Evolutionary conservation across 53 echinoderm and acorn worm species (phyloP), one percentile per base, ranked within the genome.

Genomic region (Astropecten irregularis): DNA sequence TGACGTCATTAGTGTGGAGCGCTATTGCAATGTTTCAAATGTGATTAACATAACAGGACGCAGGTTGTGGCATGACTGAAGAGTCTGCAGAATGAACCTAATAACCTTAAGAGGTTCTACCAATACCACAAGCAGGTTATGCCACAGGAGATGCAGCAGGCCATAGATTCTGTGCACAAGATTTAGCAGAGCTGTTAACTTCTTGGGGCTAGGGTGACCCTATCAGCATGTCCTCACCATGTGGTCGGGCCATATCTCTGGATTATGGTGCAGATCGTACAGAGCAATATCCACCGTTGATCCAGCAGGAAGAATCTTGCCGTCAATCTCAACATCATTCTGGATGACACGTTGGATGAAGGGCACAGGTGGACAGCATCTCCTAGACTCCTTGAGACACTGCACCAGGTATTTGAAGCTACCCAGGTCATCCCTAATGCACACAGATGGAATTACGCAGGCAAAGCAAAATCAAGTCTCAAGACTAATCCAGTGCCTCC

Each of bases 301-400:
- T 25, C 86, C 86, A 4, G 76, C 66, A 5, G 73, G 73, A 0
- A 86, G 63, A 26, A 86, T 37, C 44, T 77, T 86, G 39, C 86
- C 86, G 9, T 64, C 76, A 30, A 86, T 58, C 46, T 86, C 40
- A 4, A 66, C 27, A n/a, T 86, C 77, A 8, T 76, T 66, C 52
- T 86, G 76, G 34, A 76, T 76, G 19, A 53, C 66, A 38, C 86
- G 47, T 23, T 74, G 76, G 20, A 86, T 64, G 44, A 73, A 49
- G 0, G 76, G 63, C 26, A 86, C 86, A 3, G 86, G 86, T 40
- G 86, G 47, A 49, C 83, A 87, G 53, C 81, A 40, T 8, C 91
- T 51, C 68, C 73, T 22, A 3, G 86, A 73, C 73, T 90, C 91
- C 69, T 76, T 86, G 44, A 90, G 54, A 40, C 91, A 90, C 57